Conservation (phyloP, 1,140 invertebrate genomes). For the Anthonomus grandis region DNA sequence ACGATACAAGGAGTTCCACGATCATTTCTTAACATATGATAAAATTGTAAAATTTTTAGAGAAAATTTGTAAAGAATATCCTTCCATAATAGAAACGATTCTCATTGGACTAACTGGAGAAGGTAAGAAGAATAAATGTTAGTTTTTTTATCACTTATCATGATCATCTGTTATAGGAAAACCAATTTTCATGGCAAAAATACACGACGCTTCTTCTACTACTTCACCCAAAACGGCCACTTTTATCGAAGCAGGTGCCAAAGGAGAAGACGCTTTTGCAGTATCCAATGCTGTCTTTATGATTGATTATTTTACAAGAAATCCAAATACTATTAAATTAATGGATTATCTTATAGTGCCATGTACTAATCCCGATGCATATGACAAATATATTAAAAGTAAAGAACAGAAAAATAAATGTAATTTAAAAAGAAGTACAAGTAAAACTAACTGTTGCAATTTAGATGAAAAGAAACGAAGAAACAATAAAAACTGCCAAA, state of each 20-base stretch:
- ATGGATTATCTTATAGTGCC: slow-evolving; percentile 32
- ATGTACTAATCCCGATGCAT: slow-evolving; percentile 35
- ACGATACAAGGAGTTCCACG: slow-evolving; percentile 27
- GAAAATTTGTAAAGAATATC: slow-evolving; percentile 20
- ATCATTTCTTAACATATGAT: slow-evolving; percentile 30
- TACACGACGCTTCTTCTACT: slow-evolving; percentile 1
- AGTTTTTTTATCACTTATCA: neutral
- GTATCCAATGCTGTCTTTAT: slow-evolving; percentile 30
- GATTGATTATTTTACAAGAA: slow-evolving; percentile 29
- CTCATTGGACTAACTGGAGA: slow-evolving; percentile 22
- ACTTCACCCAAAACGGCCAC: slow-evolving; percentile 17
- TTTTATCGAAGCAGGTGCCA: slow-evolving; percentile 31
- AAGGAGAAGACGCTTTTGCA: slow-evolving; percentile 26
- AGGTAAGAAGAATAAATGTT: slow-evolving; percentile 5
- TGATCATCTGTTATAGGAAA: slow-evolving; percentile 11
- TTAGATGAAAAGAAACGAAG: neutral
- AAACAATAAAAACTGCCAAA: no score
- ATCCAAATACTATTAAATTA: slow-evolving; percentile 17
- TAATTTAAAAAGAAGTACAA: neutral
- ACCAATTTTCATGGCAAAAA: slow-evolving; percentile 28
- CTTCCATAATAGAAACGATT: slow-evolving; percentile 8
- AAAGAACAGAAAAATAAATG: neutral
- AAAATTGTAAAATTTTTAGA: slow-evolving; percentile 25
- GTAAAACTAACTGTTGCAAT: neutral
- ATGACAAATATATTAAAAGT: slow-evolving; percentile 15